These are phyloP conservation scores for Drosophila bocki DNA, from an alignment of 1,140 invertebrate genomes.

Conservation along the genomic window DNA sequence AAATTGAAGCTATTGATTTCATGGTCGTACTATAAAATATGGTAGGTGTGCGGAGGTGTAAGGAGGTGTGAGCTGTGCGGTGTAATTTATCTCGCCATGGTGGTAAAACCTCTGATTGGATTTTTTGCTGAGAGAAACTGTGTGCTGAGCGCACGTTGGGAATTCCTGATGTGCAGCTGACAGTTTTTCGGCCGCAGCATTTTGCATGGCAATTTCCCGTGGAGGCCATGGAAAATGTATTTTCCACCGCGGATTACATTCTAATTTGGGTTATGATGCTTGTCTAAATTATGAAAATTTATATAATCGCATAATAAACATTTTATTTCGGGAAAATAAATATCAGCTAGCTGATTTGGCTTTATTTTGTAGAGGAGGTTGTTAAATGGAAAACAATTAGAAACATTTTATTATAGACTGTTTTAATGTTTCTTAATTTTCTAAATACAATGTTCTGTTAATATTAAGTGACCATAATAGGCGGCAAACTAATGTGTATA, in stretches of 20 bases:
- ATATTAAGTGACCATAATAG: background rate
- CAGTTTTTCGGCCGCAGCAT: slow-evolving; percentile 51
- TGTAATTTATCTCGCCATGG: slow-evolving; percentile 70
- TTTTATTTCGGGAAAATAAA: background rate
- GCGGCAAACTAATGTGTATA: background rate
- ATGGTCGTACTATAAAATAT: slow-evolving; percentile 38
- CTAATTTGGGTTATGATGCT: slow-evolving; percentile 21
- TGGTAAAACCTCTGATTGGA: slow-evolving; percentile 67
- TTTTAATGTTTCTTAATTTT: background rate
- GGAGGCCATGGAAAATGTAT: slow-evolving; percentile 27
- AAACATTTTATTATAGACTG: background rate
- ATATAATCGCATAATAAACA: slow-evolving; percentile 14
- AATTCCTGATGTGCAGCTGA: slow-evolving; percentile 49
- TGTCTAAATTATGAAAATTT: slow-evolving; percentile 23
- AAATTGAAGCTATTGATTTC: slow-evolving; percentile 67
- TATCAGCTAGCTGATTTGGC: background rate
- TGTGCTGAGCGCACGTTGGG: slow-evolving; percentile 18
- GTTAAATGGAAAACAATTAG: background rate
- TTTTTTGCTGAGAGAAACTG: slow-evolving; percentile 47
- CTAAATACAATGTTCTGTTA: background rate
- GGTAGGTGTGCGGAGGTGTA: background rate
- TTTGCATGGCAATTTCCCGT: slow-evolving; percentile 24
- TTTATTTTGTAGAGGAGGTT: too few relatives aligned
- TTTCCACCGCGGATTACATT: slow-evolving; percentile 32
- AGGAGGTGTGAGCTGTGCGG: slow-evolving; percentile 24